Conservation (phyloP, 35 echinoderm and acorn worm genomes). For the Patiria miniata region DNA sequence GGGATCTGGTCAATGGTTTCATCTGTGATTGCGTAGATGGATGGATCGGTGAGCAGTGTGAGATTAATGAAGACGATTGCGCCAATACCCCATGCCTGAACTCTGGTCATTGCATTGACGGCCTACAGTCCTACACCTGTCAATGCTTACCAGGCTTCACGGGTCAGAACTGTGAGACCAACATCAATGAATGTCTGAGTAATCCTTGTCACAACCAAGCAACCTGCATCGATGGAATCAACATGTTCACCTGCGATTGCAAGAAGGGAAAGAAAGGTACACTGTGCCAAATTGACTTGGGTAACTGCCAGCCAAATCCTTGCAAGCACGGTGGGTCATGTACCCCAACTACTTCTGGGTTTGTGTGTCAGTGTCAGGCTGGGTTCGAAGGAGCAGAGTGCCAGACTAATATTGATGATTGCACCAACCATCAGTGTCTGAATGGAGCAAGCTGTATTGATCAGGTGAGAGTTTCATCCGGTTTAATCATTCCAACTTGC, state of each 20-base stretch:
- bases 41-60: no score
- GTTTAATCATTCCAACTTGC: no score
- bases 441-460: constrained; percentile 30
- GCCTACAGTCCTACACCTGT: constrained; percentile 44
- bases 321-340: constrained; percentile 30
- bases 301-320: constrained; percentile 38
- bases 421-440: neutral
- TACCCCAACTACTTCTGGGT: neutral
- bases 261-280: constrained; percentile 21
- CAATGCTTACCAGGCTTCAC: constrained; percentile 51
- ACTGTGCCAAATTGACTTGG: constrained; percentile 39
- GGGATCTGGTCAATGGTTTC: no score
- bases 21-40: no score
- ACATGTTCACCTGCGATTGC: constrained; percentile 43
- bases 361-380: neutral
- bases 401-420: constrained; percentile 17
- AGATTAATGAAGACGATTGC: no score
- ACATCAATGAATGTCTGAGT: constrained; percentile 49
- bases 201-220: constrained; percentile 51
- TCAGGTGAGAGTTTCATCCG: neutral
- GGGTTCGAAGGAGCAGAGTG: constrained; percentile 8
- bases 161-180: constrained; percentile 42
- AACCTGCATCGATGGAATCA: constrained; percentile 56
- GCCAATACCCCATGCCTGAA: no score
- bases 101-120: no score